A percentile compares a stretch with the other conserved stretches of the same genome.
Conservation (phyloP, 35 echinoderm and acorn worm species). For the Eucidaris tribuloides region DNA sequence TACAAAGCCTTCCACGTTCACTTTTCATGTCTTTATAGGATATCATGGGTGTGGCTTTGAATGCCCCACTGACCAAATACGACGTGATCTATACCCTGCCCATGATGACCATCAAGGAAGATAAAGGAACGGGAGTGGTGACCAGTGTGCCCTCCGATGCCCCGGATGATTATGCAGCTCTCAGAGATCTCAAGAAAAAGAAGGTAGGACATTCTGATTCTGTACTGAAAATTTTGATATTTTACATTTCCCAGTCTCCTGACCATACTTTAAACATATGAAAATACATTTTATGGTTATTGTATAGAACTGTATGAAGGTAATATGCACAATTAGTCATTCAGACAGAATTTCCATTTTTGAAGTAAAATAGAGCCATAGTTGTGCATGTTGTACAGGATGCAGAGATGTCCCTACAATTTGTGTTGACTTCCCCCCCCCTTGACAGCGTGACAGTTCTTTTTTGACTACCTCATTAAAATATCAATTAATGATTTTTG, state of each 20-base stretch:
- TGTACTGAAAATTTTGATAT: too few species aligned
- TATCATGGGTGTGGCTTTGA: constrained; percentile 90
- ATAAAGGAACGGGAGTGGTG: constrained; percentile 89
- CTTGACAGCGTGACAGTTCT: too few species aligned
- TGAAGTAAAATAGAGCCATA: background rate
- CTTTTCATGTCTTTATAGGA: constrained; percentile 73
- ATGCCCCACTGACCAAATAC: constrained; percentile 87
- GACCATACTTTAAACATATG: too few species aligned
- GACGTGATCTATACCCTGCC: constrained; percentile 91
- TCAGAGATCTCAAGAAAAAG: constrained; percentile 97
- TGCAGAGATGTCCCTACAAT: background rate
- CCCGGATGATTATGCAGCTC: constrained; percentile 94
- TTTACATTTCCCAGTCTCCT: too few species aligned
- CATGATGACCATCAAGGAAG: constrained; percentile 98
- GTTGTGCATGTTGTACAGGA: background rate
- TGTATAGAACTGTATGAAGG: background rate
- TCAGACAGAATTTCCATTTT: background rate
- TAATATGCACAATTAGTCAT: background rate
- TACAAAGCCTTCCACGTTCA: too few species aligned
- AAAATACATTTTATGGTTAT: too few species aligned
- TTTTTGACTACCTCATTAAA: too few species aligned
- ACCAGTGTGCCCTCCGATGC: constrained; percentile 98
- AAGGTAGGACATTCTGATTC: constrained; percentile 42
- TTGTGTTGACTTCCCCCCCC: background rate
- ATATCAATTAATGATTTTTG: too few species aligned